Evolutionary conservation across 2,113 vertebrate genomes (phyloP), one percentile per base, ranked within the genome.

Genomic region (Cololabis saira): DNA sequence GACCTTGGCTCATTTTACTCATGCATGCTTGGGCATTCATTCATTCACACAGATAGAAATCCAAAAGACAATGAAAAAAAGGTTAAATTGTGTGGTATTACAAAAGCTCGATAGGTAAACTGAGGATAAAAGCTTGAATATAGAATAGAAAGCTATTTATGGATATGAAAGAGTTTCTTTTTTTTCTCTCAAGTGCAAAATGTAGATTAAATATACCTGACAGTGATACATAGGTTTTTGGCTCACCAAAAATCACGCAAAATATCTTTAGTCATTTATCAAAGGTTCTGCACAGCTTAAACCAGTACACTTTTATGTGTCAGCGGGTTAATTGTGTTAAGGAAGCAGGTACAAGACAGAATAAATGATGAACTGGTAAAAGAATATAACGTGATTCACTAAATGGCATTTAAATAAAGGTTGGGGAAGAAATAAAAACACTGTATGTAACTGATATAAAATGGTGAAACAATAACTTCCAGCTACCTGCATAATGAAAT

Each of bases 241-340:
- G 55, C 55, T 68, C 56, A 37, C 4, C 22, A 21, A 57, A 76
- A 56, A 67, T 62, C 48, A 44, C 33, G 5, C 24, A 61, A 43
- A 41, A n/a, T n/a, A n/a, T n/a, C n/a, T 44, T 40, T 60, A 59
- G 51, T 61, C 17, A 15, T 27, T 30, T n/a, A 12, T 55, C 24
- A 27, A 27, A 27, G 5, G n/a, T n/a, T 52, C 4, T 44, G 24
- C 22, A 27, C 13, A 1, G 37, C 53, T 67, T 67, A 19, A 14
- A 52, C 24, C 54, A 14, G 13, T 45, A 17, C 16, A 67, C 52
- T 61, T 68, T n/a, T 56, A 49, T 75, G 61, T 68, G 70, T 77
- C 64, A 67, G 17, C 52, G 12, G 30, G 43, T 77, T 83, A 70
- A 71, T 52, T 30, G 67, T 67, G 82, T 89, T 83, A 80, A 87